These are phyloP conservation scores for Anolis apletophallus DNA, from an alignment of 2,797 vertebrate genomes.

Conservation along the genomic window DNA sequence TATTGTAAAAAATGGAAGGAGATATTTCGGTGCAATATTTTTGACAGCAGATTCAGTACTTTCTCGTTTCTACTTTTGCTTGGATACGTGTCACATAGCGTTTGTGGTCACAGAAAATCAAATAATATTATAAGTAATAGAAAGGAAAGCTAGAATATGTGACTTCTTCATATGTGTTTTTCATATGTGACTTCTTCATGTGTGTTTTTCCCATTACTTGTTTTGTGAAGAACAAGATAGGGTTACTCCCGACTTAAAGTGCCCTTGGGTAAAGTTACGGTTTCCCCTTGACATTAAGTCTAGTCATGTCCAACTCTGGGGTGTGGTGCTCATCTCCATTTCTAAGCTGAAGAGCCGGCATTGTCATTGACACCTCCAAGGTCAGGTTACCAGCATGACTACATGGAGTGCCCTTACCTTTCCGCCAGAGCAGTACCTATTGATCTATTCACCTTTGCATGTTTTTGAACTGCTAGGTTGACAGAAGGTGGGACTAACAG, in stretches of 20 bases:
- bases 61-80: constrained; percentile 31
- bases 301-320: no score
- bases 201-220: constrained; percentile 16
- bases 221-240: constrained; percentile 24
- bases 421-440: no score
- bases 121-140: neutral
- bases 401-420: no score
- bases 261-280: neutral
- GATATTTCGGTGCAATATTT: constrained; percentile 54
- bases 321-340: no score
- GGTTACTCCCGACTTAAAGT: neutral
- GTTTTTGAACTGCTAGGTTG: no score
- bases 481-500: no score
- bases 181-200: constrained; percentile 49
- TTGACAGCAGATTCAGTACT: constrained; percentile 45
- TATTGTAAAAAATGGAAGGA: constrained; percentile 56
- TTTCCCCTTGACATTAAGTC: no score
- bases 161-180: neutral
- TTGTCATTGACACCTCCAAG: no score
- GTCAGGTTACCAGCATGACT: no score
- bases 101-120: constrained; percentile 41
- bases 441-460: no score
- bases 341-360: no score
- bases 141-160: constrained; percentile 49
- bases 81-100: constrained; percentile 46